phyloP scores from a whole-genome alignment of 2,888 invertebrate genomes.

The Ophraella communa region DNA sequence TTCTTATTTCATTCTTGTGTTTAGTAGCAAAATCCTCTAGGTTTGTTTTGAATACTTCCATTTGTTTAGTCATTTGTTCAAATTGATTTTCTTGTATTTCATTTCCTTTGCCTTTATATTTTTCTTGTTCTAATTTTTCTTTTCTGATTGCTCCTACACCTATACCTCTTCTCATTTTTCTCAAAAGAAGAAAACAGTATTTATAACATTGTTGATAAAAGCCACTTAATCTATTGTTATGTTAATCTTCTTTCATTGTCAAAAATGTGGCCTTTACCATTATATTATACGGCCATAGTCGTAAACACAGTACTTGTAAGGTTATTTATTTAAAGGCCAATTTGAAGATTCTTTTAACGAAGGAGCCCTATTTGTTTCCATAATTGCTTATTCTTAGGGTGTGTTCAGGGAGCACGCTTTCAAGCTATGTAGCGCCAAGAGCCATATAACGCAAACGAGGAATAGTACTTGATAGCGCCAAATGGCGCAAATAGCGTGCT shows the following conservation, averaged over 20 bases:
- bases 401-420: no score
- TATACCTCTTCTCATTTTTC: slow-evolving; percentile 77
- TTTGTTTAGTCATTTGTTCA: slow-evolving; percentile 91
- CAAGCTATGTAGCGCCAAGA: no score
- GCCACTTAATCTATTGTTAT: neutral
- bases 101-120: slow-evolving; percentile 89
- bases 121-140: slow-evolving; percentile 84
- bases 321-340: no score
- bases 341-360: no score
- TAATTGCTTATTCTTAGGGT: no score
- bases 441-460: no score
- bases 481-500: no score
- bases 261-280: neutral
- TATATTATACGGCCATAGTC: neutral
- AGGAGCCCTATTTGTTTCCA: no score
- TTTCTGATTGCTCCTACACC: slow-evolving; percentile 91
- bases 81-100: slow-evolving; percentile 92
- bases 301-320: neutral
- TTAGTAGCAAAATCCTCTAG: slow-evolving; percentile 95
- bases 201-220: neutral
- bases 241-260: neutral
- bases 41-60: slow-evolving; percentile 90
- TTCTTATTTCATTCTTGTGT: slow-evolving; percentile 93
- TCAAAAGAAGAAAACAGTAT: neutral
- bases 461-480: no score